Evolutionary conservation across 23 tunicate genomes (phyloP), one percentile per base, ranked within the genome.

Genomic region (Ciona savignyi): DNA sequence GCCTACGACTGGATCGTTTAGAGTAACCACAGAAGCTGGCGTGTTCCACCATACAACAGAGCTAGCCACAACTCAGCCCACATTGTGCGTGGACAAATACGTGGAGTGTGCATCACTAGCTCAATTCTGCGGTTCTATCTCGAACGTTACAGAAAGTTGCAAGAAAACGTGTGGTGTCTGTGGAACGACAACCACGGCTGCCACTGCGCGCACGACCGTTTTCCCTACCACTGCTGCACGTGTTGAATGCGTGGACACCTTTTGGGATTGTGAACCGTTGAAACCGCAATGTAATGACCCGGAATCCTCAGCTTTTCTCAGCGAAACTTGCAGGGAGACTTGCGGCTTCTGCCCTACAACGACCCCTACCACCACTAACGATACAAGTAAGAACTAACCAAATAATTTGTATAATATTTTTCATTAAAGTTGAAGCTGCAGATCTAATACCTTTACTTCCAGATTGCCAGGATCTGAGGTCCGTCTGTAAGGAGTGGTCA

Each of bases 191-290:
- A 4, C 67, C 23, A 63, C 67, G 27, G 22, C 67, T 63, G 27
- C 67, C 27, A n/a, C 22, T 63, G 31, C 76, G 0, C 0, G 25
- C 1, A 72, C 76, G 19, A 49, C 61, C 15, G 61, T 15, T 49
- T 49, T 11, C 19, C 15, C 51, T 19, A 19, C 42, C 1, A 23
- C 22, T 27, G 69, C 51, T 65, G 65, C 29, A 65, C 1, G 1
- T 72, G 86, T 73, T 6, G 33, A 23, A 6, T 87, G 95, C 61
- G 86, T 73, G 27, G 95, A 87, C 70, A 76, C 78, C 9, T 87
- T 87, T 71, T 29, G 82, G 3, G 63, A 84, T n/a, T 87, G 95
- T 56, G 35, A 56, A 4, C 78, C 60, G 23, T 25, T 87, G 27
- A 30, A 30, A 22, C 27, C 70, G 9, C 68, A 76, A 32, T 87